These are phyloP conservation scores for Neotoma lepida DNA, from an alignment of 2,113 vertebrate genomes.

Conservation along the genomic window DNA sequence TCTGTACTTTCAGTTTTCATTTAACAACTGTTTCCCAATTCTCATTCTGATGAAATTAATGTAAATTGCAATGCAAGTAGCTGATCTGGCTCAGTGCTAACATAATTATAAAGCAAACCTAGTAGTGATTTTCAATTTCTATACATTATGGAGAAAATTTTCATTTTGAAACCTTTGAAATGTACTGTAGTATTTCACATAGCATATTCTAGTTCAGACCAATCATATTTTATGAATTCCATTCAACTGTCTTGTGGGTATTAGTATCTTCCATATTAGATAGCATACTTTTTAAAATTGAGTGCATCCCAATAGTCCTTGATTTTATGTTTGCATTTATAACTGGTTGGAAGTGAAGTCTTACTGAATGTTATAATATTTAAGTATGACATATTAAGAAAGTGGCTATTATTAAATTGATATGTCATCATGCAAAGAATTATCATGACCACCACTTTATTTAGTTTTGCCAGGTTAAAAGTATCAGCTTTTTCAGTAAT, in stretches of 20 bases:
- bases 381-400: neutral
- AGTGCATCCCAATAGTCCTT: neutral
- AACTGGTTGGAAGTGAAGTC: neutral
- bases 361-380: neutral
- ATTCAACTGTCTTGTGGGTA: neutral
- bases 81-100: neutral
- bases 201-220: neutral
- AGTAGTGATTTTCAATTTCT: neutral
- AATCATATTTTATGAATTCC: neutral
- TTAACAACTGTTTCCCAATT: neutral
- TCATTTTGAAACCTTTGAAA: neutral
- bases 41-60: neutral
- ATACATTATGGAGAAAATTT: neutral
- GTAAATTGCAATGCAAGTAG: neutral
- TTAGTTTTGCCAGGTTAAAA: neutral
- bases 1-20: neutral
- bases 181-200: neutral
- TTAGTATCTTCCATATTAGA: neutral
- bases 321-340: neutral
- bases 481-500: neutral
- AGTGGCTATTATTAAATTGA: neutral
- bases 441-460: neutral
- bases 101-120: neutral
- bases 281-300: neutral
- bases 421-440: neutral